Base-by-base conservation (phyloP, 2,888 invertebrate genomes). In the Amphipoea lucens region DNA sequence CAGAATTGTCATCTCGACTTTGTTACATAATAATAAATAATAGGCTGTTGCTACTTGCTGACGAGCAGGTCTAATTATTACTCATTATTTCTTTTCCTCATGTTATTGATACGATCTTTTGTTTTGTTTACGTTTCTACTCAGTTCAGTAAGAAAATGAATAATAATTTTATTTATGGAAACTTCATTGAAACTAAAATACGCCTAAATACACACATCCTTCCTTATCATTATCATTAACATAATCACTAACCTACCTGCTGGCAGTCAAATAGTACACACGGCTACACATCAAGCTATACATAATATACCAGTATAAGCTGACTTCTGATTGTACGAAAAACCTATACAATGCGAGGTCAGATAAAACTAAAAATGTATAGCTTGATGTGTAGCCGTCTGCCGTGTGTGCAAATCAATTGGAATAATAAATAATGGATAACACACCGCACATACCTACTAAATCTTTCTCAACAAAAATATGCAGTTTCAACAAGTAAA, bases 11-110 rank as follows among this genome's bases (percentile, higher is more conserved):
- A 36, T 66, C 54, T 71, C 40, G 66, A 40, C 54, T 76, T 62
- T n/a, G 42, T 86, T 86, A 71, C 66, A 51, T 79, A 86, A 78
- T 74, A 71, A 54, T 74, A 62, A 71, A 78, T 77, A 45, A 71
- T 48, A 85, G 54, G 54, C 42, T 80, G 63, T 80, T 76, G 60
- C 36, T 76, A 40, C 23, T 74, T 65, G 45, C 5, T 67, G 65
- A 45, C 63, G 54, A 81, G 11, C 29, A 65, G 9, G 36, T 71
- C 11, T 74, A 45, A 81, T 74, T 60, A 69, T 62, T 48, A 62
- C 20, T 71, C 54, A 62, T 62, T 20, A 60, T 51, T 45, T 65
- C 29, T 76, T 75, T 76, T 76, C 14, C 54, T 23, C 17, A 11
- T n/a, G 23, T 57, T 51, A 76, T 51, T 70, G 14, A 63, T 57